Evolutionary conservation across 2,797 vertebrate genomes (phyloP).

Genomic region (Anguilla marmorata): DNA sequence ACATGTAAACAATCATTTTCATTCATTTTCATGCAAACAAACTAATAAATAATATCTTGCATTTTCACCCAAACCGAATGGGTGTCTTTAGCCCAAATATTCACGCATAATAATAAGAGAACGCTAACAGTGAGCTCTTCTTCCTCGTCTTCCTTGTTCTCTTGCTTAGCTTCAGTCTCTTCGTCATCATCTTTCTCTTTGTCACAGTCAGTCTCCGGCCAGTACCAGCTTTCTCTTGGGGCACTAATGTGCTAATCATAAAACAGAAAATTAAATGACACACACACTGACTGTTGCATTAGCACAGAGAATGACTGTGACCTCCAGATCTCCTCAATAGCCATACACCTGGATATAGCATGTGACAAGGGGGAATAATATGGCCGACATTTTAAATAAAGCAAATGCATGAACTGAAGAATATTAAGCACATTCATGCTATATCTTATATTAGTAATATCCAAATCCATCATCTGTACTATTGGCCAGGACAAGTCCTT

Average conservation of each 20-base stretch:
- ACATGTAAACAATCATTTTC: neutral
- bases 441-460: neutral
- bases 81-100: neutral
- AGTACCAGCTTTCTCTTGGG: slow-evolving; percentile 76
- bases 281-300: neutral
- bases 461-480: no score
- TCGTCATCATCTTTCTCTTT: slow-evolving; percentile 49
- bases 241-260: slow-evolving; percentile 58
- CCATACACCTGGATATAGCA: neutral
- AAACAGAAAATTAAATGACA: slow-evolving; percentile 10
- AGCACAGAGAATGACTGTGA: neutral
- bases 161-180: slow-evolving; percentile 39
- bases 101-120: neutral
- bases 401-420: neutral
- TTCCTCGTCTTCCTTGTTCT: slow-evolving; percentile 51
- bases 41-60: neutral
- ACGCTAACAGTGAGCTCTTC: slow-evolving; percentile 64
- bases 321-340: neutral
- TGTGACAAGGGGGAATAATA: neutral
- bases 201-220: slow-evolving; percentile 62
- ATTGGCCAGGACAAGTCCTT: neutral
- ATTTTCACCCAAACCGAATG: neutral
- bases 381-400: neutral
- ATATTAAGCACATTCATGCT: neutral
- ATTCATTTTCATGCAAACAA: no score